Conservation (phyloP, 2,888 invertebrate genomes). For the Hypomecis atomaria region DNA sequence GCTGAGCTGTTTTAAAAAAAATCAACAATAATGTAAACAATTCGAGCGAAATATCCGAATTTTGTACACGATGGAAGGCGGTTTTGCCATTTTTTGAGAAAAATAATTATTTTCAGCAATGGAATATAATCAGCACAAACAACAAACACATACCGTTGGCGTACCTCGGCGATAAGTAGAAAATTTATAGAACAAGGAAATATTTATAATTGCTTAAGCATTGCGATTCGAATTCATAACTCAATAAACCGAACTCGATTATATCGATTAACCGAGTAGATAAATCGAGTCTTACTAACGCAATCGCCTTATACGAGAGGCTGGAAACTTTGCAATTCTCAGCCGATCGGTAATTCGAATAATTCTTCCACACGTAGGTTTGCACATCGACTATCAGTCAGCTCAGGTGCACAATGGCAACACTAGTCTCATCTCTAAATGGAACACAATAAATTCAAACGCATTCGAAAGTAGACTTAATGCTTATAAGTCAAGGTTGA, state of each 20-base stretch:
- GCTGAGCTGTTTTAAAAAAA: too few relatives aligned
- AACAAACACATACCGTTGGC: too few relatives aligned
- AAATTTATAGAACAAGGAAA: too few relatives aligned
- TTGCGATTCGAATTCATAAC: too few relatives aligned
- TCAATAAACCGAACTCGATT: background rate
- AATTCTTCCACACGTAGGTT: slow-evolving; percentile 18
- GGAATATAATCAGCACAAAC: too few relatives aligned
- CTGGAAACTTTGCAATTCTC: slow-evolving; percentile 18
- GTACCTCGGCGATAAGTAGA: too few relatives aligned
- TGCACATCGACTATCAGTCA: slow-evolving; percentile 30
- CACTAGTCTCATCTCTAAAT: slow-evolving; percentile 2
- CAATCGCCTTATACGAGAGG: slow-evolving; percentile 6
- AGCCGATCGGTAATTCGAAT: slow-evolving; percentile 22
- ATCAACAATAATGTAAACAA: too few relatives aligned
- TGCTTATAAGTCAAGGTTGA: background rate
- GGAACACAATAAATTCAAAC: background rate
- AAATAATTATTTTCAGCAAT: too few relatives aligned
- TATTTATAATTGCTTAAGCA: too few relatives aligned
- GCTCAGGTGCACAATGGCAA: slow-evolving; percentile 29
- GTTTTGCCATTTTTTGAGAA: too few relatives aligned
- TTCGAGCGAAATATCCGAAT: too few relatives aligned
- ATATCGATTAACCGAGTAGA: background rate
- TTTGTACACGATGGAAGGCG: too few relatives aligned
- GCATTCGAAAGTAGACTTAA: slow-evolving; percentile 5
- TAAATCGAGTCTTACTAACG: background rate